These are phyloP conservation scores for Falco berigora DNA, from an alignment of 2,797 vertebrate genomes.

Conservation along the genomic window DNA sequence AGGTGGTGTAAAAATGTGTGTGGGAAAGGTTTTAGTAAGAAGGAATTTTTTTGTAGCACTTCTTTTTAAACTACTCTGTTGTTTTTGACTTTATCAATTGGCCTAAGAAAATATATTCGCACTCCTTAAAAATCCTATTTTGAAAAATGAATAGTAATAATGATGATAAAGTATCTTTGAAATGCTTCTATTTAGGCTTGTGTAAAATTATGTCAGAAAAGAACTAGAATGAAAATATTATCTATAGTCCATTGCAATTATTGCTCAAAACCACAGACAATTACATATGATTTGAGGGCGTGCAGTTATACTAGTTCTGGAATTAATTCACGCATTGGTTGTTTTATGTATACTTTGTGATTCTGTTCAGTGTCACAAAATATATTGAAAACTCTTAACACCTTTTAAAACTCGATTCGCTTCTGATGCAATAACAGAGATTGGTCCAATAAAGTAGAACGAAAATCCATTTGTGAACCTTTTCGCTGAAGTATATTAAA, in stretches of 20 bases:
- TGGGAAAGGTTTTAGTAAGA: neutral
- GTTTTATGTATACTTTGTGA: slow-evolving; percentile 64
- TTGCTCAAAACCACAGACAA: neutral
- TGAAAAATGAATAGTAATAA: neutral
- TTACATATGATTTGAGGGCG: slow-evolving; percentile 19
- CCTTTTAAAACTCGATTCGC: slow-evolving; percentile 76
- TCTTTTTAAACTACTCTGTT: neutral
- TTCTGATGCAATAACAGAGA: slow-evolving; percentile 72
- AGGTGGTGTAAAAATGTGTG: neutral
- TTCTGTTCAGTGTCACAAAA: slow-evolving; percentile 72
- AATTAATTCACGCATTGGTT: slow-evolving; percentile 67
- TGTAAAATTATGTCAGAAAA: neutral
- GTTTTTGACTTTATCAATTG: neutral
- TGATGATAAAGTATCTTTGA: neutral
- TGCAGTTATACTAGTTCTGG: slow-evolving; percentile 56
- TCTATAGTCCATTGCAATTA: neutral
- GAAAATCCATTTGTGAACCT: slow-evolving; percentile 77
- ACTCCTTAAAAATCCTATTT: neutral
- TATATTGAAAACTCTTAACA: slow-evolving; percentile 79
- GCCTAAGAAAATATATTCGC: neutral
- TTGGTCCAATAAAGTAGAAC: slow-evolving; percentile 71
- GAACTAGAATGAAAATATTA: neutral
- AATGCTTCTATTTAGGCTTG: neutral
- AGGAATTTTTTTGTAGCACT: neutral
- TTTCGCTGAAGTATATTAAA: slow-evolving; percentile 76